Evolutionary conservation across 2,888 invertebrate genomes (phyloP).

Genomic region (Agrochola circellaris): DNA sequence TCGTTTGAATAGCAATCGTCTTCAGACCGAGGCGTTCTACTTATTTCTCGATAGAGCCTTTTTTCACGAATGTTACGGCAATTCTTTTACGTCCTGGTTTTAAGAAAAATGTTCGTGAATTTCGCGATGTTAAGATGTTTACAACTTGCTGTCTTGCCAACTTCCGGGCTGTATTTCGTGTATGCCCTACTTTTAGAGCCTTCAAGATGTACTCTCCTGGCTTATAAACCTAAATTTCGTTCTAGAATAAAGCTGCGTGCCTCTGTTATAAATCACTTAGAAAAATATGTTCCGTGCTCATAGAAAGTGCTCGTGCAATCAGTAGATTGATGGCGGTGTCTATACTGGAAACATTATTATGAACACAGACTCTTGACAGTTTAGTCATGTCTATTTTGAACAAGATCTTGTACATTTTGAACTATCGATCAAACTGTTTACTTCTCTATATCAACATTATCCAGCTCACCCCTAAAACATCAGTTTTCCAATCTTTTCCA

Average conservation of each 20-base stretch:
- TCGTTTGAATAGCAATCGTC: conserved; percentile 41
- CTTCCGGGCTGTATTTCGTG: conserved; percentile 45
- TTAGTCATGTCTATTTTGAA: background rate
- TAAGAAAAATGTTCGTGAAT: conserved; percentile 51
- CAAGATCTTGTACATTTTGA: conserved; percentile 8
- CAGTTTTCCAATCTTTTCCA: conserved; percentile 23
- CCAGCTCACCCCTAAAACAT: conserved; percentile 9
- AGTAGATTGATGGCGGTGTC: background rate
- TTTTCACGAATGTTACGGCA: conserved; percentile 31
- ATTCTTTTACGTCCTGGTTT: conserved; percentile 51
- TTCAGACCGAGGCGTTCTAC: conserved; percentile 11
- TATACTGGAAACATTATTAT: background rate
- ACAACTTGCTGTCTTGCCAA: conserved; percentile 58
- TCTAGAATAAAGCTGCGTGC: conserved; percentile 36
- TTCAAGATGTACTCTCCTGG: conserved; percentile 30
- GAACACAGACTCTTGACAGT: background rate
- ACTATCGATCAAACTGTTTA: conserved; percentile 23
- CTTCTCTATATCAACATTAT: background rate
- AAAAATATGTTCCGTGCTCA: conserved; percentile 20
- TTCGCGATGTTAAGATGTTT: conserved; percentile 55
- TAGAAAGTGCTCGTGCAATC: conserved; percentile 11
- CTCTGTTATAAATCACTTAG: conserved; percentile 30
- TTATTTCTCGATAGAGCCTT: conserved; percentile 38
- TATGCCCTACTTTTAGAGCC: conserved; percentile 50
- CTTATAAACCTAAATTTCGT: conserved; percentile 30